Evolutionary conservation across 2,113 vertebrate species (phyloP), one percentile per base, ranked within the genome.

Genomic region (Cranoglanis bouderius): DNA sequence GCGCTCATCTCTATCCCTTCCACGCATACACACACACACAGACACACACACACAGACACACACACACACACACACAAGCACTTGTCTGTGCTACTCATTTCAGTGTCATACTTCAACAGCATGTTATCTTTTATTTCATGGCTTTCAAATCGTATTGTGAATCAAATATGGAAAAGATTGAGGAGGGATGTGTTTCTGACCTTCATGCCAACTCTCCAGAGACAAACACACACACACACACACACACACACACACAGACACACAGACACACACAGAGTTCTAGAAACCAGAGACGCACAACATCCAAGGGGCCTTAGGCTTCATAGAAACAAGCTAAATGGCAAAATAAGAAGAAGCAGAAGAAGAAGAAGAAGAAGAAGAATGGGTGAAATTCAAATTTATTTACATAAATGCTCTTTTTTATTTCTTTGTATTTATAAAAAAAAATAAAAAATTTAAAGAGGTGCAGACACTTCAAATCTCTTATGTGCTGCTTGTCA

Each of bases 81-180:
- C 35, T 38, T 35, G 19, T 14, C 63, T 51, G 9, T 19, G 63
- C 29, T 13, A 32, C 65, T 38, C 46, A 53, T 72, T 53, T 85
- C 49, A 12, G 63, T 29, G n/a, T 51, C 38, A 67, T 24, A 63
- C 61, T 29, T 4, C 26, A 32, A 35, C 46, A 72, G 46, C 65
- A 8, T 49, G 53, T 38, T 85, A 72, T 12, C 65, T 85, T 49
- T 49, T 85, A 53, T 55, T 74, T 74, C 65, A 85, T 55, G 65
- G n/a, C 49, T 38, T 4, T 49, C 18, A 38, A 74, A 72, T 18
- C 43, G 7, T 21, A 19, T 32, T 51, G n/a, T 2, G 29, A 46
- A 53, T 35, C 61, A 53, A 85, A 85, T 29, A 6, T 38, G 84
- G 43, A 35, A 55, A 85, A 70, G 67, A 72, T 38, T 8, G 6